Conservation (phyloP, 2,888 invertebrate species). For the Globia sparganii region DNA sequence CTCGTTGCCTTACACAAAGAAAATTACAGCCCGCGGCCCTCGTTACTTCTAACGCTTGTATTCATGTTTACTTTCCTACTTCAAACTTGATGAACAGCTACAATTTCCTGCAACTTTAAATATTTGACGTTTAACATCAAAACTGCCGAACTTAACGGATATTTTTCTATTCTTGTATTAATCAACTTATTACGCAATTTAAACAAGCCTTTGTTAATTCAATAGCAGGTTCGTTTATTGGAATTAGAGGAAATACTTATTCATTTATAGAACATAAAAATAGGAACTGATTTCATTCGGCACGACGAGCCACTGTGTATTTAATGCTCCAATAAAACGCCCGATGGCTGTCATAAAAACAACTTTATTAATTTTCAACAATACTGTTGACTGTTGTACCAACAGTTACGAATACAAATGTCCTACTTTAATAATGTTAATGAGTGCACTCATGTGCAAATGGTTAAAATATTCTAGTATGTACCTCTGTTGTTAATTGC, state of each 20-base stretch:
- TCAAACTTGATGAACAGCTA: constrained; percentile 40
- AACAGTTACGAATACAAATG: constrained; percentile 12
- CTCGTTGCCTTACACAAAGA: constrained; percentile 68
- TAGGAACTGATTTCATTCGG: constrained; percentile 56
- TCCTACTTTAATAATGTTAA: background rate
- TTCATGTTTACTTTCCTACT: constrained; percentile 67
- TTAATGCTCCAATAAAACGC: constrained; percentile 66
- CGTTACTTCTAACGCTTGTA: constrained; percentile 56
- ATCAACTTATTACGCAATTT: constrained; percentile 36
- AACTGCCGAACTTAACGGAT: constrained; percentile 38
- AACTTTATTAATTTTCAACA: constrained; percentile 55
- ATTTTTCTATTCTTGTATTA: constrained; percentile 33
- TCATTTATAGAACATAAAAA: constrained; percentile 54
- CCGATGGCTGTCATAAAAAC: constrained; percentile 63
- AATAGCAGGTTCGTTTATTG: constrained; percentile 18
- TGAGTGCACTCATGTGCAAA: background rate
- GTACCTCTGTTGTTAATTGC: background rate
- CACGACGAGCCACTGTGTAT: constrained; percentile 55
- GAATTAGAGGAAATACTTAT: constrained; percentile 31
- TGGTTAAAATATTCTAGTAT: background rate
- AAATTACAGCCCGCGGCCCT: constrained; percentile 69
- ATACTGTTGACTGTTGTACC: constrained; percentile 32
- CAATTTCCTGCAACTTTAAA: constrained; percentile 49
- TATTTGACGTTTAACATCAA: constrained; percentile 40
- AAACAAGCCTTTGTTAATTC: constrained; percentile 16